These are phyloP conservation scores for Drosophila littoralis DNA, from an alignment of 1,140 invertebrate species.

Conservation along the genomic window DNA sequence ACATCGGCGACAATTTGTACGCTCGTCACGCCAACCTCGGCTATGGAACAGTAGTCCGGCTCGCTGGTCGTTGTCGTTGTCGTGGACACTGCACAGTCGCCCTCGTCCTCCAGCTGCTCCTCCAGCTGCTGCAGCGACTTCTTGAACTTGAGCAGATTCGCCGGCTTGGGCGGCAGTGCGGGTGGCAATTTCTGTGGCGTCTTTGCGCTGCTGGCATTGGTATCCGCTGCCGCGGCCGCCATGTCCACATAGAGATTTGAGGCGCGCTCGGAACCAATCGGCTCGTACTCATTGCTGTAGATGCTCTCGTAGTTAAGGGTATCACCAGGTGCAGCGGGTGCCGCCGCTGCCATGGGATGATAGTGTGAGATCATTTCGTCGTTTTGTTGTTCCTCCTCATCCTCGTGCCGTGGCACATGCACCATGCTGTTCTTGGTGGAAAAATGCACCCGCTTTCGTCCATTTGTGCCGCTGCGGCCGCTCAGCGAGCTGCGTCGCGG, in stretches of 20 bases:
- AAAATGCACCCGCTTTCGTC: slow-evolving; percentile 82
- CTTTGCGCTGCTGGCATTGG: background rate
- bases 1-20: slow-evolving; percentile 78
- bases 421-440: slow-evolving; percentile 84
- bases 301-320: slow-evolving; percentile 84
- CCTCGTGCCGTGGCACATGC: slow-evolving; percentile 72
- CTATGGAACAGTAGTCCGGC: slow-evolving; percentile 86
- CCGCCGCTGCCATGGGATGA: slow-evolving; percentile 39
- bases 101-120: slow-evolving; percentile 50
- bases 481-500: slow-evolving; percentile 60
- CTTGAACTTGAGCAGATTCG: slow-evolving; percentile 85
- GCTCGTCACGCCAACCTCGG: slow-evolving; percentile 80
- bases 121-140: slow-evolving; percentile 71
- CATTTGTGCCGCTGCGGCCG: slow-evolving; percentile 52
- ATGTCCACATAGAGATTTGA: slow-evolving; percentile 85
- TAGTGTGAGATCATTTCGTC: slow-evolving; percentile 63
- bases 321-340: slow-evolving; percentile 18
- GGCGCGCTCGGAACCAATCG: slow-evolving; percentile 83
- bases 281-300: slow-evolving; percentile 86
- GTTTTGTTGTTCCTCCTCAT: slow-evolving; percentile 42
- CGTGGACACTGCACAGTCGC: slow-evolving; percentile 37
- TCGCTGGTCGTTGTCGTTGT: slow-evolving; percentile 69
- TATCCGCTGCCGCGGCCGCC: slow-evolving; percentile 51
- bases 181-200: slow-evolving; percentile 78
- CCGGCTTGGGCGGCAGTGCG: slow-evolving; percentile 87